These are phyloP conservation scores for Telmatherina bonti DNA, from an alignment of 2,797 vertebrate genomes.

Conservation along the genomic window DNA sequence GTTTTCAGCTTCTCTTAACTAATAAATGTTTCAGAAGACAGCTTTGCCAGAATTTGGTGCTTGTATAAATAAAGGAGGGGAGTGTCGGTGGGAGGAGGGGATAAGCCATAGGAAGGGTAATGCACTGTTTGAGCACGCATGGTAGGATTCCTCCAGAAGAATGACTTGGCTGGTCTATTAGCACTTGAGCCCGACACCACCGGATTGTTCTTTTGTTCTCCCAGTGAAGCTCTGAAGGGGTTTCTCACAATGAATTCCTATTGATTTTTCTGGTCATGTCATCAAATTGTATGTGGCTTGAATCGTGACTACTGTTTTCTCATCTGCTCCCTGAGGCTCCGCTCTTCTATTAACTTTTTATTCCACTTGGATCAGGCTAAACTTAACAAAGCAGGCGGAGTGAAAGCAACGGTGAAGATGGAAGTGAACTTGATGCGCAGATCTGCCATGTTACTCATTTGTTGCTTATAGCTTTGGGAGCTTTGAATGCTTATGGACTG, in stretches of 20 bases:
- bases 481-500: conserved; percentile 14
- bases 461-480: conserved; percentile 17
- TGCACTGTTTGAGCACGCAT: conserved; percentile 55
- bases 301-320: conserved; percentile 70
- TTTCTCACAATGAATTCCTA: conserved; percentile 71
- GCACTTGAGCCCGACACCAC: conserved; percentile 49
- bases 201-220: conserved; percentile 74
- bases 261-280: conserved; percentile 80
- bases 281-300: conserved; percentile 70
- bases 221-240: conserved; percentile 53
- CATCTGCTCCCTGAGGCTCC: conserved; percentile 62
- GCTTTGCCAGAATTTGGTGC: conserved; percentile 36
- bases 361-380: conserved; percentile 55
- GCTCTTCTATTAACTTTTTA: conserved; percentile 63
- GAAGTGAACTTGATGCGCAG: conserved; percentile 24
- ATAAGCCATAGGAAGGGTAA: conserved; percentile 53
- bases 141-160: conserved; percentile 71
- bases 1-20: conserved; percentile 39
- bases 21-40: conserved; percentile 50
- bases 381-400: conserved; percentile 48
- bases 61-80: conserved; percentile 22
- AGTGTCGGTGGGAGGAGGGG: conserved; percentile 6
- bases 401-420: conserved; percentile 29
- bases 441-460: conserved; percentile 14
- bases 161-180: conserved; percentile 66